Conservation (phyloP, 2,797 vertebrate genomes). For the Neosilurus hyrtlii region DNA sequence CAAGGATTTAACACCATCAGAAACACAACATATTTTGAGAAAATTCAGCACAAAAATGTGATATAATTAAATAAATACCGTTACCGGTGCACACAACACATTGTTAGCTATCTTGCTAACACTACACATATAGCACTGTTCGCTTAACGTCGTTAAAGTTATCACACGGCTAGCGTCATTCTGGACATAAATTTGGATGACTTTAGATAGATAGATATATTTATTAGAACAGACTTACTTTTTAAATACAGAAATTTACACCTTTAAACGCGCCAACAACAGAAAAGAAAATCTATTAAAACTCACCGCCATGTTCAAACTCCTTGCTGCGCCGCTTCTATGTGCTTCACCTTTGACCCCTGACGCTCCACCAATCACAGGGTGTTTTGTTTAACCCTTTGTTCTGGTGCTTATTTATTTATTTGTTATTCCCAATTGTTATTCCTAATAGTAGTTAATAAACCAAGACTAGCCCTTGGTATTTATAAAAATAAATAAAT, state of each 20-base stretch:
- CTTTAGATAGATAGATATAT: neutral
- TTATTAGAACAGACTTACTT: neutral
- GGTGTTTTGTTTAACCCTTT: neutral
- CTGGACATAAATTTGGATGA: neutral
- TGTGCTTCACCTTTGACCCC: slow-evolving; percentile 38
- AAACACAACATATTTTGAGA: neutral
- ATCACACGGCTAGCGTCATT: neutral
- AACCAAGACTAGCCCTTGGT: neutral
- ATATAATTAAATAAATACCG: neutral
- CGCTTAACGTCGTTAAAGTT: neutral
- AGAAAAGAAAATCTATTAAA: neutral
- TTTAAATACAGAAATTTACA: neutral
- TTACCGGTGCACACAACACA: neutral
- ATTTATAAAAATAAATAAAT: neutral
- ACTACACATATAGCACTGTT: no score
- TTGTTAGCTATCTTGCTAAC: neutral
- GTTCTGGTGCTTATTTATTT: neutral
- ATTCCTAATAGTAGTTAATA: neutral
- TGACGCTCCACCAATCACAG: slow-evolving; percentile 44
- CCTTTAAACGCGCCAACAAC: neutral
- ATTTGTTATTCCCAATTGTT: neutral
- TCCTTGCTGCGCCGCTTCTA: slow-evolving; percentile 22
- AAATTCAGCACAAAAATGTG: neutral
- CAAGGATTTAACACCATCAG: neutral
- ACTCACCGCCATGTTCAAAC: slow-evolving; percentile 59